Base-by-base conservation (phyloP, 1,140 invertebrate genomes). In the Eurosta solidaginis region DNA sequence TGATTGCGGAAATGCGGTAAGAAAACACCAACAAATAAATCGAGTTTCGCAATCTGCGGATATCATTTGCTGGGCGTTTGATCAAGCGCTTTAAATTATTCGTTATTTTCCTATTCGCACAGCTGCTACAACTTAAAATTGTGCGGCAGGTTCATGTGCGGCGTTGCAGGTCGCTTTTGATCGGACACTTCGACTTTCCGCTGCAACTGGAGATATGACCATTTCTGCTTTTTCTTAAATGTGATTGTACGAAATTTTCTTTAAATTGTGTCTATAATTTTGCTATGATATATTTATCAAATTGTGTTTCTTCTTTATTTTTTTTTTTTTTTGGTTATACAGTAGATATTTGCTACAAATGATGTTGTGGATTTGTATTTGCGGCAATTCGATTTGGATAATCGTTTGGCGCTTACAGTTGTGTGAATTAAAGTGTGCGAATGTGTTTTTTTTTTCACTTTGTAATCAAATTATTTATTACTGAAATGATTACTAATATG, bases 141-240 rank as follows among this genome's bases (percentile, higher is more conserved):
- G 33, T 40, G 54, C 20, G 59, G 59, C 59, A 68, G 59, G 59
- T 68, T 68, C 33, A 40, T 40, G 59, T 68, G 33, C 59, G n/a
- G 5, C 33, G 59, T 12, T n/a, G 45, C 45, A 2, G 12, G n/a
- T n/a, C n/a, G n/a, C 14, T 47, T 47, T 47, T 47, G 45, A 47
- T 47, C 7, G 12, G n/a, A n/a, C n/a, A n/a, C 45, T 17, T 47
- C 14, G 45, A n/a, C 29, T 40, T 59, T 59, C 12, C 52, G 27
- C 27, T 17, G n/a, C 52, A 59, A 59, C 52, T 59, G 14, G 52
- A 12, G n/a, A n/a, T n/a, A n/a, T 14, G 22, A 20, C 33, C 27
- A 36, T 68, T 68, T 68, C 17, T 40, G 59, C 59, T 20, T 40
- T 68, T 68, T 40, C 52, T 54, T 20, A 20, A 68, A 68, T 68